A percentile compares a stretch with the other conserved stretches of the same genome.
These are phyloP conservation scores for Chelidonichthys spinosus DNA, from an alignment of 2,797 vertebrate genomes.

Conservation along the genomic window DNA sequence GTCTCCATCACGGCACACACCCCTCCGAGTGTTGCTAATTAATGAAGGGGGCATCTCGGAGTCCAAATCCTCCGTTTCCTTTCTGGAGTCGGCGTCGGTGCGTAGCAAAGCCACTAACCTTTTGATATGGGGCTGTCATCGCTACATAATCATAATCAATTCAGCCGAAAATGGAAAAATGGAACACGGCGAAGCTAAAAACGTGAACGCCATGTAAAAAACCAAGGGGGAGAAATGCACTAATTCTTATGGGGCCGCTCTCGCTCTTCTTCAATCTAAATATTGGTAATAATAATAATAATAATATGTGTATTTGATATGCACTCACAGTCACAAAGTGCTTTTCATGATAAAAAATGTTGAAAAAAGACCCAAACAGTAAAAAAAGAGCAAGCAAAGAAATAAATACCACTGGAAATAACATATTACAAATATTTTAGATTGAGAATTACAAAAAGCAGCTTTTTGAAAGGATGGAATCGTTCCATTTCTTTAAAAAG, in stretches of 20 bases:
- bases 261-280: conserved; percentile 52
- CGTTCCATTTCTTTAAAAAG: conserved; percentile 1
- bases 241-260: conserved; percentile 38
- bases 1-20: conserved; percentile 8
- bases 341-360: too few relatives aligned
- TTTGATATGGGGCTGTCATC: conserved; percentile 64
- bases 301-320: too few relatives aligned
- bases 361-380: too few relatives aligned
- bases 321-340: too few relatives aligned
- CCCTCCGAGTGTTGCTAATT: conserved; percentile 43
- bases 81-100: conserved; percentile 45
- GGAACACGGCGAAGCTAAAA: conserved; percentile 42
- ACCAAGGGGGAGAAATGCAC: conserved; percentile 29
- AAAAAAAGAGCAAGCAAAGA: too few relatives aligned
- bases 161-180: conserved; percentile 53
- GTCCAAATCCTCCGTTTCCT: conserved; percentile 69
- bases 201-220: conserved; percentile 58
- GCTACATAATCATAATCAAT: conserved; percentile 71
- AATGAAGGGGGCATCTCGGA: conserved; percentile 48
- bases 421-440: too few relatives aligned
- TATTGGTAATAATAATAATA: conserved; percentile 3
- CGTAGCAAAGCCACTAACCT: conserved; percentile 66
- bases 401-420: too few relatives aligned
- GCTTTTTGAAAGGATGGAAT: too few relatives aligned
- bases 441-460: too few relatives aligned